Conservation (phyloP, 2,113 vertebrate genomes). For the Mesoclemmys tuberculata region DNA sequence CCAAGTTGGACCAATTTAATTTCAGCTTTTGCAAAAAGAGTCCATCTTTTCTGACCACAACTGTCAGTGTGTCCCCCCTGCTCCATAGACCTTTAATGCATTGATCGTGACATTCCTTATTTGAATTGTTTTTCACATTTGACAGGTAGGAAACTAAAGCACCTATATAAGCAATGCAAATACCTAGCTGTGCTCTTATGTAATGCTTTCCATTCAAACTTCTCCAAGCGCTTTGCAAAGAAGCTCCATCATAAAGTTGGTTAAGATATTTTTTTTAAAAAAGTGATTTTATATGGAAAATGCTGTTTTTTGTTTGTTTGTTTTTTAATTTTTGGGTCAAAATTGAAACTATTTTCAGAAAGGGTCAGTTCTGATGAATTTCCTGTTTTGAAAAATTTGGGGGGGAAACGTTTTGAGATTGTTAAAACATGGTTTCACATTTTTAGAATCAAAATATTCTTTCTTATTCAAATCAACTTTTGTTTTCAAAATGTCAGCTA, state of each 20-base stretch:
- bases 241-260: not conserved
- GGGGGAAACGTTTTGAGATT: not conserved
- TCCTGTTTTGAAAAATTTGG: no score
- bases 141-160: not conserved
- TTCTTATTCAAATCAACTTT: no score
- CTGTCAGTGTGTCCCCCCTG: not conserved
- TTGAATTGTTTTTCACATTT: not conserved
- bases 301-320: not conserved
- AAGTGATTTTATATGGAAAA: not conserved
- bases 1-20: not conserved
- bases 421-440: not conserved
- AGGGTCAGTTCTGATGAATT: not conserved
- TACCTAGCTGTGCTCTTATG: not conserved
- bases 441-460: not conserved
- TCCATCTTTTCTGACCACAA: not conserved
- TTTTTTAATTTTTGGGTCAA: no score
- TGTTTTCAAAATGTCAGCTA: no score
- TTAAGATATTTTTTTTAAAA: not conserved
- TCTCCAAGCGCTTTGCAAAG: not conserved
- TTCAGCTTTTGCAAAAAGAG: not conserved
- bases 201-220: not conserved
- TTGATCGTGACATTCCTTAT: not conserved
- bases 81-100: not conserved
- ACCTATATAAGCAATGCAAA: accelerated
- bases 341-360: not conserved